These are phyloP conservation scores for Saiga tatarica DNA, from an alignment of 2,113 vertebrate genomes.

Conservation along the genomic window DNA sequence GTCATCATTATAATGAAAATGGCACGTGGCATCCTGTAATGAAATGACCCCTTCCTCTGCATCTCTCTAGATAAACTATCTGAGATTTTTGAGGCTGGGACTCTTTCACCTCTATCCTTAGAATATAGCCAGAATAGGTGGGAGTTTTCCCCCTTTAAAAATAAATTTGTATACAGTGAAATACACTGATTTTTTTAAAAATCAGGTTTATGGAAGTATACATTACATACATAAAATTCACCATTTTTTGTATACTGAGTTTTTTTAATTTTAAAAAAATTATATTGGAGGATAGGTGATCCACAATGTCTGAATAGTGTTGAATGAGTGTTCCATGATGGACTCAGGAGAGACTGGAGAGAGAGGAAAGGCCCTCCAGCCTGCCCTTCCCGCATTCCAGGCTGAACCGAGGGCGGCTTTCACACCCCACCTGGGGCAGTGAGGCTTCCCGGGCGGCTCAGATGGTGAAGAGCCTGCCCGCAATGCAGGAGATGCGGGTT, in stretches of 20 bases:
- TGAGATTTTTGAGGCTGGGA: neutral
- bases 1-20: neutral
- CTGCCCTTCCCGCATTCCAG: neutral
- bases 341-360: neutral
- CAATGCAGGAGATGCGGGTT: neutral
- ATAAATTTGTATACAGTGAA: neutral
- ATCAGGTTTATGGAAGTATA: neutral
- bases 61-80: neutral
- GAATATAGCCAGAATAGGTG: neutral
- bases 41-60: neutral
- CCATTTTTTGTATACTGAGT: neutral
- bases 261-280: neutral
- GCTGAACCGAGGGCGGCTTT: too few species aligned
- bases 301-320: neutral
- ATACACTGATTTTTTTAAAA: neutral
- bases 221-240: neutral
- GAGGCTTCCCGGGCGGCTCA: neutral
- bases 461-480: neutral
- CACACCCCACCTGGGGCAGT: neutral
- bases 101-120: neutral
- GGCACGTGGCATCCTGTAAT: fast-evolving
- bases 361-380: too few species aligned
- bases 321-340: too few species aligned
- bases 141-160: neutral
- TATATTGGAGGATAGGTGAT: neutral